These are phyloP conservation scores for Zaprionus lachaisei DNA, from an alignment of 1,140 invertebrate species.

Conservation along the genomic window DNA sequence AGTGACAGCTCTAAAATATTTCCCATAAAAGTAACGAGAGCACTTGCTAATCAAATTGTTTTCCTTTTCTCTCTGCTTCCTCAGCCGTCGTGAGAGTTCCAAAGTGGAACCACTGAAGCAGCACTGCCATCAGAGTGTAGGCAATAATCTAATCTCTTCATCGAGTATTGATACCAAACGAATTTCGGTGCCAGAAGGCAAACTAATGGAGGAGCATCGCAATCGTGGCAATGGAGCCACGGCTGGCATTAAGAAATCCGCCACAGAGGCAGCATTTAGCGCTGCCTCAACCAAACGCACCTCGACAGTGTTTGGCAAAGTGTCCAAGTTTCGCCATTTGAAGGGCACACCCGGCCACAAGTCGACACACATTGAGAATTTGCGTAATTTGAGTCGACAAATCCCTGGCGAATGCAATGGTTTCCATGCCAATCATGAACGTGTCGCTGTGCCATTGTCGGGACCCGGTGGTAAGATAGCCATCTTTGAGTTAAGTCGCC, in stretches of 20 bases:
- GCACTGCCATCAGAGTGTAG: conserved; percentile 45
- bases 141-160: conserved; percentile 31
- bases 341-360: conserved; percentile 96
- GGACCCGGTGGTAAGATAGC: conserved; percentile 95
- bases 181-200: conserved; percentile 80
- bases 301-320: conserved; percentile 94
- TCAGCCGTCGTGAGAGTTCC: conserved; percentile 74
- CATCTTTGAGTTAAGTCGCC: conserved; percentile 92
- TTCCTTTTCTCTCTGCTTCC: neutral
- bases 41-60: neutral
- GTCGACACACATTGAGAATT: conserved; percentile 95
- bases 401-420: conserved; percentile 97
- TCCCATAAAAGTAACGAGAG: too few relatives aligned
- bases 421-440: conserved; percentile 93
- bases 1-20: neutral
- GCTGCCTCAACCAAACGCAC: conserved; percentile 89
- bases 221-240: conserved; percentile 60
- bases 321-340: conserved; percentile 96
- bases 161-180: conserved; percentile 64
- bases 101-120: conserved; percentile 75
- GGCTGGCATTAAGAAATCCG: conserved; percentile 68
- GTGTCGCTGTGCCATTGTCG: conserved; percentile 94
- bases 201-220: conserved; percentile 72
- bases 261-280: conserved; percentile 86
- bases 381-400: conserved; percentile 95